Evolutionary conservation across 2,113 vertebrate genomes (phyloP).

Genomic region (Lycocorax pyrrhopterus): DNA sequence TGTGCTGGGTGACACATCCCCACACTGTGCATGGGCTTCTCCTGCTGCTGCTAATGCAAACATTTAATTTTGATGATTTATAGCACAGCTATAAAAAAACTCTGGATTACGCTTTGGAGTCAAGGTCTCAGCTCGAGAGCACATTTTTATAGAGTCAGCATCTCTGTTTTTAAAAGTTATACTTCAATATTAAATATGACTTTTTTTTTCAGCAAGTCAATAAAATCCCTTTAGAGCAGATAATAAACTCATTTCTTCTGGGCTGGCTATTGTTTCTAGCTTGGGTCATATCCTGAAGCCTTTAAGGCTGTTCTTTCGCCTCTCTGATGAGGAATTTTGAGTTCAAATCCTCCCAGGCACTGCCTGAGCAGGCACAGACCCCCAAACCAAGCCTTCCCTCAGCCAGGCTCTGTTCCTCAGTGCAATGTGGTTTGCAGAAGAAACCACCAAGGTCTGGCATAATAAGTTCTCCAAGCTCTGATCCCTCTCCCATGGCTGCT

Average conservation of each 20-base stretch:
- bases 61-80: conserved; percentile 70
- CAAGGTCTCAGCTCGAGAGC: conserved; percentile 47
- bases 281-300: neutral
- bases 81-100: conserved; percentile 15
- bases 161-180: conserved; percentile 59
- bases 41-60: neutral
- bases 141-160: conserved; percentile 62
- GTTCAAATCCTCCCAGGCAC: neutral
- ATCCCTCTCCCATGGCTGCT: neutral
- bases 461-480: neutral
- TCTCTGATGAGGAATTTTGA: neutral
- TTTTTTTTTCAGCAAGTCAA: conserved; percentile 24
- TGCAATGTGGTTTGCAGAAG: neutral
- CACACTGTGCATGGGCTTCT: neutral
- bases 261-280: neutral
- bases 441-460: neutral
- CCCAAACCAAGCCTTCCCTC: neutral
- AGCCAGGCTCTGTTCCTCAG: neutral
- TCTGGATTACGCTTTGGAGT: conserved; percentile 54
- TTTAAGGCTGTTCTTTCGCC: neutral
- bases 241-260: conserved; percentile 44
- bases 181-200: conserved; percentile 51
- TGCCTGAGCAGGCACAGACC: neutral
- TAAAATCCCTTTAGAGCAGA: conserved; percentile 44
- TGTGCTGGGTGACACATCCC: neutral